Base-by-base conservation (phyloP, 2,113 vertebrate species). In the Callipepla californica region DNA sequence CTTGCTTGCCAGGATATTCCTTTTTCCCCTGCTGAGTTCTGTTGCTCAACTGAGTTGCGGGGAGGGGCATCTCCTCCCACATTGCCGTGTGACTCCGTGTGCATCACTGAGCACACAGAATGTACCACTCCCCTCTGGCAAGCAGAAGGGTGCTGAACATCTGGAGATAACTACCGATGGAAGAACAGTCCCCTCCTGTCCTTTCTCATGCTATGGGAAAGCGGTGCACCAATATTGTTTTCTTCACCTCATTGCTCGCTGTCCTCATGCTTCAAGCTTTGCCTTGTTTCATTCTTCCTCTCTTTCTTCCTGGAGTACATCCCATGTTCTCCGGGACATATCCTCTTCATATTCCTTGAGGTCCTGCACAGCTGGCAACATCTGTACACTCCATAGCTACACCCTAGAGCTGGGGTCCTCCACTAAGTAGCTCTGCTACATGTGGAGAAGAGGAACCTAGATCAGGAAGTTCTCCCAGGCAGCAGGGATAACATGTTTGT, bases 41-140 rank as follows among this genome's bases (percentile, higher is more conserved):
- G 57, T 42, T 86, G 72, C 69, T 53, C 48, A 40, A 0, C 53
- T 51, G 55, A n/a, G 22, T 26, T 50, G 42, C 50, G 84, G 36
- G 65, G 65, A 80, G 44, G 85, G 89, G 63, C 22, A 62, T 50
- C 14, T 5, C 2, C 22, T n/a, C 9, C 21, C 4, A 1, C 14
- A 5, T 21, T 0, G 0, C 70, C 9, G 0, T 6, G 18, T 72
- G 59, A 45, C 50, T 70, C 34, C 44, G 25, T 7, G 14, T n/a
- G 50, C 65, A 3, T n/a, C 61, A 66, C 74, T 55, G 57, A 65
- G 78, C 9, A 1, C 5, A 0, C 55, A 63, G 69, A 55, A 11
- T 53, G 55, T 44, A 34, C 40, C 0, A 0, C 55, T 84, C 16
- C 30, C 4, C 6, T 45, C 36, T 58, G 55, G 34, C 83, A 59